Evolutionary conservation across 2,113 vertebrate genomes (phyloP).

Genomic region (Procavia capensis): DNA sequence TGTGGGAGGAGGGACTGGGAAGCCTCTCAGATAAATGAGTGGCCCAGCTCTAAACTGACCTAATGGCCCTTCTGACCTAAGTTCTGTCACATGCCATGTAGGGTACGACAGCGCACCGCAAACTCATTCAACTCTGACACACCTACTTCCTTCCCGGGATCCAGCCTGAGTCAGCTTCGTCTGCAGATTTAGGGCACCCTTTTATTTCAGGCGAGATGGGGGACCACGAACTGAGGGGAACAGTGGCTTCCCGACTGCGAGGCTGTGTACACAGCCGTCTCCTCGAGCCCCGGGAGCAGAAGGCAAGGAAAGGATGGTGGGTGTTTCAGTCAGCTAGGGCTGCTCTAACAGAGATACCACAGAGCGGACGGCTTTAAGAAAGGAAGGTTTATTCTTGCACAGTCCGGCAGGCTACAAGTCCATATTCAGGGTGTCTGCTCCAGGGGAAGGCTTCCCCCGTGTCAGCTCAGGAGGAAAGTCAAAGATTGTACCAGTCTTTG

Average conservation of each 20-base stretch:
- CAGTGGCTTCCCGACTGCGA: neutral
- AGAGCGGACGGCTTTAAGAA: too few species aligned
- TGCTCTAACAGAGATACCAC: too few species aligned
- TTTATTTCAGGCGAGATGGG: neutral
- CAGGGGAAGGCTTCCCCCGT: too few species aligned
- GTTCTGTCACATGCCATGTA: neutral
- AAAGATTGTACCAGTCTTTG: too few species aligned
- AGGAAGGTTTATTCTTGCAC: too few species aligned
- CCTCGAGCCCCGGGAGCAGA: constrained; percentile 32
- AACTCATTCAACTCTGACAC: neutral
- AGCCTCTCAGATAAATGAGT: neutral
- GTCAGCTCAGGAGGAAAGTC: too few species aligned
- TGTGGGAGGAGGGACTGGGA: neutral
- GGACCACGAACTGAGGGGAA: neutral
- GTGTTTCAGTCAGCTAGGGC: too few species aligned
- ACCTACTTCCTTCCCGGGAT: neutral
- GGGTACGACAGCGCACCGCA: neutral
- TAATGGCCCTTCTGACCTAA: neutral
- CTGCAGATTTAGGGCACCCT: neutral
- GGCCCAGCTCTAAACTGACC: neutral
- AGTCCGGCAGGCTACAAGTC: too few species aligned
- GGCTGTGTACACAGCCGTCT: neutral
- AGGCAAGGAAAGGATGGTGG: constrained; percentile 61
- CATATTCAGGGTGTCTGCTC: too few species aligned
- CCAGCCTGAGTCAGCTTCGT: neutral